Percentiles rank a stretch among this genome's conserved stretches.
These are phyloP conservation scores for Rhopilema esculentum DNA, from an alignment of 30 jellyfish, hydroid and myxozoan genomes.

Conservation along the genomic window DNA sequence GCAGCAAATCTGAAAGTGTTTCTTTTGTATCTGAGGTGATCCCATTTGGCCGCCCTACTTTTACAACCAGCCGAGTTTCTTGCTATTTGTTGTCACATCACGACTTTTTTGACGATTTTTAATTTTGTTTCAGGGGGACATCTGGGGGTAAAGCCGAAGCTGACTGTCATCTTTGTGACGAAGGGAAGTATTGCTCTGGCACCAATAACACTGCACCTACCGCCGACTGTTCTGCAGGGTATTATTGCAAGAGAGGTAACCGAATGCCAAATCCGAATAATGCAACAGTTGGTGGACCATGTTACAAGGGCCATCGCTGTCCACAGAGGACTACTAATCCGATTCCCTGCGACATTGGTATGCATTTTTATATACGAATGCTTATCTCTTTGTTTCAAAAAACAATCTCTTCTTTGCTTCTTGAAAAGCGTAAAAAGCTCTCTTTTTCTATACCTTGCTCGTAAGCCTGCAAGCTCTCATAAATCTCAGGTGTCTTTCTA, in stretches of 20 bases:
- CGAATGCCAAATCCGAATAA: slow-evolving; percentile 85
- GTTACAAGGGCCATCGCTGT: slow-evolving; percentile 93
- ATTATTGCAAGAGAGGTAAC: slow-evolving; percentile 95
- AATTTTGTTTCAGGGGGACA: slow-evolving; percentile 59
- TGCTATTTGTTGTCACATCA: no score
- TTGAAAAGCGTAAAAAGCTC: no score
- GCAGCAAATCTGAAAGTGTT: not conserved
- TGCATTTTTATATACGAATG: not conserved
- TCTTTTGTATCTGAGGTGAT: no score
- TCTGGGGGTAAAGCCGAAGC: slow-evolving; percentile 88
- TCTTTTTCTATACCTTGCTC: no score
- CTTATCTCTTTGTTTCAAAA: not conserved
- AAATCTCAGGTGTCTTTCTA: no score
- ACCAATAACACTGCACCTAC: slow-evolving; percentile 91
- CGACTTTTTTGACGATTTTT: not conserved
- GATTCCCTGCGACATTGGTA: slow-evolving; percentile 82
- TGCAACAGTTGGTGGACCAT: slow-evolving; percentile 89
- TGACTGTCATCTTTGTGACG: slow-evolving; percentile 86
- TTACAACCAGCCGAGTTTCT: no score
- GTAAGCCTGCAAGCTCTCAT: no score
- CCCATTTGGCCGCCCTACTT: not conserved
- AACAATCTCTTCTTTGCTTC: not conserved
- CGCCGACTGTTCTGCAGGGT: slow-evolving; percentile 91
- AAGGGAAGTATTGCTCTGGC: slow-evolving; percentile 93
- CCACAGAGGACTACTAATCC: slow-evolving; percentile 87